Evolutionary conservation across 2,797 vertebrate species (phyloP).

Genomic region (Glyptemys insculpta): DNA sequence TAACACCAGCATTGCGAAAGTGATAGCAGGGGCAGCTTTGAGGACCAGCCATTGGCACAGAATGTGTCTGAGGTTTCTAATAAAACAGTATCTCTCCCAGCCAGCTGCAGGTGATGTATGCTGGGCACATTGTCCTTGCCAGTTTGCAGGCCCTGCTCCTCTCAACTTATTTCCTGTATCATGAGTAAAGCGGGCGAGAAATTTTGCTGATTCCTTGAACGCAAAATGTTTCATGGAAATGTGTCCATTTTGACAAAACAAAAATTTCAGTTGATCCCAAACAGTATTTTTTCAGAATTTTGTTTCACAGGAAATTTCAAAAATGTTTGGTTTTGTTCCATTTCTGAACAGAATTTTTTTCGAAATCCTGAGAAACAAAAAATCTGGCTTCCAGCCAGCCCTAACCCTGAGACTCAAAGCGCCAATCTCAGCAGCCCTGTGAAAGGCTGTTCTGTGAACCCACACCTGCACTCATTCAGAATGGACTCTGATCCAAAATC

Average conservation of each 20-base stretch:
- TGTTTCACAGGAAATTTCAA: neutral
- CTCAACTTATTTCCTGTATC: neutral
- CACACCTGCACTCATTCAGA: neutral
- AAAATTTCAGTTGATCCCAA: neutral
- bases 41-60: neutral
- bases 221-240: neutral
- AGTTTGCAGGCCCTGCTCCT: neutral
- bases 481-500: neutral
- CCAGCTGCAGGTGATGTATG: neutral
- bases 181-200: neutral
- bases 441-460: neutral
- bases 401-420: neutral
- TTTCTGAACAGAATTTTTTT: neutral
- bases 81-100: neutral
- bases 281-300: neutral
- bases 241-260: neutral
- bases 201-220: neutral
- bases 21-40: neutral
- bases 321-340: neutral
- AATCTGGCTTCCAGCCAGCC: neutral
- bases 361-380: neutral
- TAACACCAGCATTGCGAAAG: neutral
- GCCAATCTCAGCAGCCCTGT: neutral
- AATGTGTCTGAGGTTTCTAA: neutral
- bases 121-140: neutral